Evolutionary conservation across 2,888 invertebrate species (phyloP), one percentile per base, ranked within the genome.

Genomic region (Melanostoma scalare): DNA sequence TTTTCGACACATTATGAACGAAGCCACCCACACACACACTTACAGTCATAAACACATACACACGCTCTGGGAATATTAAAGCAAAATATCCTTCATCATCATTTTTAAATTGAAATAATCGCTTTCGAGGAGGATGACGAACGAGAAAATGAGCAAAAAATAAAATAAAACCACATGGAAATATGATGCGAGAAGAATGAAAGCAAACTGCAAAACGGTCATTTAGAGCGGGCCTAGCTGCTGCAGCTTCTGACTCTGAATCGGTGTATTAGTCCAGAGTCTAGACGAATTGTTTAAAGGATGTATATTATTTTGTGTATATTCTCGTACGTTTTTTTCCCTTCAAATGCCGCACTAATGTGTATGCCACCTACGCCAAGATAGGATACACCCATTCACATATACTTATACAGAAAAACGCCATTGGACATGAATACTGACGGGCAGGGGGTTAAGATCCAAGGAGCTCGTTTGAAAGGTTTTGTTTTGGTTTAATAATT

Each of bases 211-310:
- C 72, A 82, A 63, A 73, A 38, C 56, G 61, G 75, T 67, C 76
- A 72, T 74, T 81, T 65, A 58, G 53, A 73, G 55, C 6, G 58
- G 50, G 36, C 31, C 61, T 20, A 40, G 42, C 48, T 72, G 63
- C 48, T 38, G 42, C 67, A 72, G 55, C 68, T 68, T 68, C 61
- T 69, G 73, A 75, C 75, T 80, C 65, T 77, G 63, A 77, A 77
- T 40, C 63, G 30, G 56, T 74, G 67, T 69, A 77, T 77, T 82
- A 82, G 82, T 77, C 53, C 77, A 69, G 60, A 77, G 82, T 82
- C 82, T 82, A 82, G 82, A 82, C 82, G 69, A 78, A 82, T 82
- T 82, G 77, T 77, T 74, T 77, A 50, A 77, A 77, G 67, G 73
- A 77, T 77, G 52, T 72, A 61, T 60, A 72, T 33, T 50, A 48